These are phyloP conservation scores for Drosophila yooni DNA, from an alignment of 2,888 invertebrate genomes.

Conservation along the genomic window DNA sequence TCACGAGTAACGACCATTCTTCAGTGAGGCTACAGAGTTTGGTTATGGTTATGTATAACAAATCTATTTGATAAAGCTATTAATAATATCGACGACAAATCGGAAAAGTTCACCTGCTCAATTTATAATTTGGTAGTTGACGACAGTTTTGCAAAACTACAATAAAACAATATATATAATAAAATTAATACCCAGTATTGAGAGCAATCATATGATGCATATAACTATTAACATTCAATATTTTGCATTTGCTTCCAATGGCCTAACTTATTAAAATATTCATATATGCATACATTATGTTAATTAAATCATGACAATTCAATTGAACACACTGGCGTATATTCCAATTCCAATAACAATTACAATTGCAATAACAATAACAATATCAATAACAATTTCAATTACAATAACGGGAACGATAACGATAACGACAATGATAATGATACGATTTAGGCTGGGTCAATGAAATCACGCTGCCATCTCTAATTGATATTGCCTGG, in stretches of 20 bases:
- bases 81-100: not conserved
- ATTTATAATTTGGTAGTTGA: not conserved
- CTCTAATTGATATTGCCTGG: conserved; percentile 57
- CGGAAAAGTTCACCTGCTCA: not conserved
- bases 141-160: too few relatives aligned
- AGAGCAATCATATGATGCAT: not conserved
- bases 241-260: not conserved
- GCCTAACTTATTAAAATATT: not conserved
- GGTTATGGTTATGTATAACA: not conserved
- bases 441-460: conserved; percentile 3
- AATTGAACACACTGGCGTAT: not conserved
- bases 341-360: not conserved
- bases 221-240: not conserved
- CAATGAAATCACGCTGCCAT: conserved; percentile 54
- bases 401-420: conserved; percentile 14
- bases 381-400: not conserved
- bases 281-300: not conserved
- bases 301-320: not conserved
- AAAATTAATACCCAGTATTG: not conserved
- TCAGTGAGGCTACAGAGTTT: not conserved
- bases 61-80: not conserved
- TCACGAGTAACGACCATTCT: conserved; percentile 4
- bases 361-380: not conserved
- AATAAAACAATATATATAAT: not conserved
- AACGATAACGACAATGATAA: conserved; percentile 14